Evolutionary conservation across 2,888 invertebrate genomes (phyloP).

Genomic region (Callinectes sapidus): DNA sequence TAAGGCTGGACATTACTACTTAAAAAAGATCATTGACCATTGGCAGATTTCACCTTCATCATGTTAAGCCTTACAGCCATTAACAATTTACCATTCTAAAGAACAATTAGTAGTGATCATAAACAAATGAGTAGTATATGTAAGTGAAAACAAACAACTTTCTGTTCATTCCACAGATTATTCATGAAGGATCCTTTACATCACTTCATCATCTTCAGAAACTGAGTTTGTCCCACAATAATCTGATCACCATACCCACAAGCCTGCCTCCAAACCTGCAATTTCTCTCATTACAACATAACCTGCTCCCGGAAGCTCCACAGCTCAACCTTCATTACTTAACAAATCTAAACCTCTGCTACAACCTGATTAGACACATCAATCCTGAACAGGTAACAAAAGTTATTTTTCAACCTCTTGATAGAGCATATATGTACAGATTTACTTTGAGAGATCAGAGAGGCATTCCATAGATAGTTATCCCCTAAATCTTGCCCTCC

Average conservation of each 20-base stretch:
- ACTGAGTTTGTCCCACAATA: constrained; percentile 44
- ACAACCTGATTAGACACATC: constrained; percentile 39
- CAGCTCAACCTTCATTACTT: constrained; percentile 19
- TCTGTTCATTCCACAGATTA: constrained; percentile 37
- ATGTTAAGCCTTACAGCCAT: too few species aligned
- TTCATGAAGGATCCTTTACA: constrained; percentile 30
- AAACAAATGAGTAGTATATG: neutral
- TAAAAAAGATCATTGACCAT: too few species aligned
- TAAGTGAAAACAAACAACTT: neutral
- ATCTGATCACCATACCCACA: neutral
- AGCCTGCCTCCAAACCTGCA: neutral
- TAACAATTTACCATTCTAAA: neutral
- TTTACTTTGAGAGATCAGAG: too few species aligned
- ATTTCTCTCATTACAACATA: constrained; percentile 17
- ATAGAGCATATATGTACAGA: too few species aligned
- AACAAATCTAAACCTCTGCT: constrained; percentile 42
- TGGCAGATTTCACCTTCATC: too few species aligned
- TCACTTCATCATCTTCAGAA: neutral
- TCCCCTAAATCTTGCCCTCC: too few species aligned
- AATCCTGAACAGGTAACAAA: constrained; percentile 45
- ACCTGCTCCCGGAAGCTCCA: constrained; percentile 14
- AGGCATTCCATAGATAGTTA: too few species aligned
- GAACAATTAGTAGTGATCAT: neutral
- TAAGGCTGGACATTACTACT: too few species aligned
- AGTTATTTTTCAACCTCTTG: neutral